A percentile compares a stretch with the other conserved stretches of the same genome.
phyloP scores from a whole-genome alignment of 2,888 invertebrate genomes.

The Micropterix aruncella region DNA sequence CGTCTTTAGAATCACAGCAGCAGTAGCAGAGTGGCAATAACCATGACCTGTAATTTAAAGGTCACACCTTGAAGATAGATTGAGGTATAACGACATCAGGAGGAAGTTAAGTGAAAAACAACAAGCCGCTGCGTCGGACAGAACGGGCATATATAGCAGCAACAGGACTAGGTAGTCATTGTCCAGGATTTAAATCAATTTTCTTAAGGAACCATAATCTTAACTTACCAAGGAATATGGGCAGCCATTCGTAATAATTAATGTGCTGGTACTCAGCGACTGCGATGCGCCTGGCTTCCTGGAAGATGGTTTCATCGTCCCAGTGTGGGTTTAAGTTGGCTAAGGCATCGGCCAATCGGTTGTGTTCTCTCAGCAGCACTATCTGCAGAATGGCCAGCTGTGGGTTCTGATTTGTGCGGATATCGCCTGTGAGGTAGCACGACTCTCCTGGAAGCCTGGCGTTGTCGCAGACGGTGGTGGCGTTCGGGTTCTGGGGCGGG shows the following conservation, averaged over 20 bases:
- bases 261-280: constrained; percentile 59
- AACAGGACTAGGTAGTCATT: too few relatives aligned
- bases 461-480: constrained; percentile 52
- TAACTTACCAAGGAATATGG: constrained; percentile 58
- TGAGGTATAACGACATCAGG: too few relatives aligned
- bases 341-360: constrained; percentile 49
- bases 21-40: too few relatives aligned
- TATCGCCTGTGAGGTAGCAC: constrained; percentile 62
- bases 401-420: constrained; percentile 56
- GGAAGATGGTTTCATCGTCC: constrained; percentile 58
- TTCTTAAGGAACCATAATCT: too few relatives aligned
- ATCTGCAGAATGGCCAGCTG: constrained; percentile 56
- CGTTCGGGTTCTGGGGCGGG: constrained; percentile 55
- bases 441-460: constrained; percentile 47
- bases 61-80: too few relatives aligned
- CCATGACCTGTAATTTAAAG: too few relatives aligned
- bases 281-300: constrained; percentile 55
- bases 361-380: constrained; percentile 57
- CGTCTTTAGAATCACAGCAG: too few relatives aligned
- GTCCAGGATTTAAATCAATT: too few relatives aligned
- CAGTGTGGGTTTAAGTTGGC: constrained; percentile 56
- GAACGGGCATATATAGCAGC: too few relatives aligned
- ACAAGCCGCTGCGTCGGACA: too few relatives aligned
- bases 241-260: constrained; percentile 64
- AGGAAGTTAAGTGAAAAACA: too few relatives aligned